Evolutionary conservation across 2,888 invertebrate genomes (phyloP), one percentile per base, ranked within the genome.

Genomic region (Lithophane semibrunnea): DNA sequence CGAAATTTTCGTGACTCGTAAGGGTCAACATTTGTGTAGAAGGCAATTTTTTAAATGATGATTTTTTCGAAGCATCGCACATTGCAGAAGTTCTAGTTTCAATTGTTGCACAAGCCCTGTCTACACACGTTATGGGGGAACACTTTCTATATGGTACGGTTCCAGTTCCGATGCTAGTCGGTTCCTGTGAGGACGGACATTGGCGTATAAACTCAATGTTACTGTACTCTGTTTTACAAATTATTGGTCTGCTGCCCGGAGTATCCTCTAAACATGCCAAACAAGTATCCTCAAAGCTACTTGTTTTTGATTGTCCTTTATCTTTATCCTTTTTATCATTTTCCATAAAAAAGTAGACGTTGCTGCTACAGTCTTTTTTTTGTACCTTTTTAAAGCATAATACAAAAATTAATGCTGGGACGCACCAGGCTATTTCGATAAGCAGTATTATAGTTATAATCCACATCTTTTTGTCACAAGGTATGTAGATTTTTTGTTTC

Each of bases 351-450:
- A 89, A 79, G 63, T 85, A 88, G 10, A 87, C 82, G 42, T 88
- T 88, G 63, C 84, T 87, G 16, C 68, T 83, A 18, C 75, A 67
- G 24, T 77, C 80, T 65, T 83, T 88, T 52, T 83, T 88, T 56
- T 87, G 82, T 2, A 80, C 85, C 24, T 83, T 88, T 83, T 82
- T 91, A 1, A 71, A 69, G 69, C 80, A 91, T 58, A 88, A 47
- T 65, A 93, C 72, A 75, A 86, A 93, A 18, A 90, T 77, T 37
- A 92, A 76, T n/a, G 92, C 90, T 24, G 92, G 92, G 18, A 95
- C 87, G 79, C 95, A 96, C 94, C 95, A 96, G 24, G 91, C 84
- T 56, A 95, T 63, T 91, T 96, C 96, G 12, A 95, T 75, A 12
- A 94, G 64, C 47, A 96, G 76, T 75, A 96, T 91, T 21, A 93